Percentiles rank a stretch among this genome's conserved stretches.
These are phyloP conservation scores for Tetramorium simillimum DNA, from an alignment of 1,140 invertebrate species.

Conservation along the genomic window DNA sequence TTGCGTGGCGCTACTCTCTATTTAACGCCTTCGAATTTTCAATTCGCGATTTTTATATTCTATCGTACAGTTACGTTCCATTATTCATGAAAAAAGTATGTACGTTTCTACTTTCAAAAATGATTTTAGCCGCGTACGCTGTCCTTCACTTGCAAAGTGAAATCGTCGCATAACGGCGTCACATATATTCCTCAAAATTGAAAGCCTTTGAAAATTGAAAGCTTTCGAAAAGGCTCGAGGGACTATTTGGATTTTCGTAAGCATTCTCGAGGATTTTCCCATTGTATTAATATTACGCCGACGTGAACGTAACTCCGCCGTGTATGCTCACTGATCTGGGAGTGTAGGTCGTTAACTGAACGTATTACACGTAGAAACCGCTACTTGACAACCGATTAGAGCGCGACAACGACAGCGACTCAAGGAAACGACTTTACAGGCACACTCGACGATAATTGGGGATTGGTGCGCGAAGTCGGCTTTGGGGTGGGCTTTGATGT, in stretches of 20 bases:
- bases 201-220: background rate
- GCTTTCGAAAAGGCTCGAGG: background rate
- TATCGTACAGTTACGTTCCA: background rate
- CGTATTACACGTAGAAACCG: constrained; percentile 44
- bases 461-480: constrained; percentile 64
- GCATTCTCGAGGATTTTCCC: background rate
- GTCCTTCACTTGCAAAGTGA: background rate
- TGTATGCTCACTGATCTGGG: constrained; percentile 55
- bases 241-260: background rate
- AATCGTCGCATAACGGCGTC: background rate
- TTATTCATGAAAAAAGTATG: background rate
- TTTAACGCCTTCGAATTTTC: background rate
- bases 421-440: constrained; percentile 55
- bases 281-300: background rate
- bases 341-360: constrained; percentile 32
- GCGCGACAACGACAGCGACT: constrained; percentile 44
- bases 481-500: constrained; percentile 65
- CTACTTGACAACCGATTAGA: constrained; percentile 71
- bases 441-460: constrained; percentile 66
- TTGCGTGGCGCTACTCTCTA: background rate
- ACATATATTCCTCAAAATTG: background rate
- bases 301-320: background rate
- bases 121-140: background rate
- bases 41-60: background rate
- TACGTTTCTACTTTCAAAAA: background rate